These are phyloP conservation scores for Strigamia crassipes DNA, from an alignment of 2,888 invertebrate genomes.

Conservation along the genomic window DNA sequence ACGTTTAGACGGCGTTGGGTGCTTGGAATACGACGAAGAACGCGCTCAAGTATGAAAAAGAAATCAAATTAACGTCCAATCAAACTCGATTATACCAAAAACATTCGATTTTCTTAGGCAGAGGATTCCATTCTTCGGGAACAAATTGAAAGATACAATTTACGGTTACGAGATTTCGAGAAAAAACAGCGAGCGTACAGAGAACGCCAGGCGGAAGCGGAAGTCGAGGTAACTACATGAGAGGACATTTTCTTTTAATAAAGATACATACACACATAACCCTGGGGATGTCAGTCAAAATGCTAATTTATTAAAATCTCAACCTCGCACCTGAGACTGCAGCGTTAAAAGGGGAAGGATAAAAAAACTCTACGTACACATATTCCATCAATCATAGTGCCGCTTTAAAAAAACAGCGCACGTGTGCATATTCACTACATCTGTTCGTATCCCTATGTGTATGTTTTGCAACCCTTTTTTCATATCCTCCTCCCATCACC, in stretches of 20 bases:
- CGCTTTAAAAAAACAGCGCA: background rate
- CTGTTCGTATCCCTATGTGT: slow-evolving; percentile 17
- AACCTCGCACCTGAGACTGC: background rate
- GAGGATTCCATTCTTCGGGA: slow-evolving; percentile 59
- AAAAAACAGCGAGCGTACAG: slow-evolving; percentile 81
- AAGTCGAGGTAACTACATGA: slow-evolving; percentile 63
- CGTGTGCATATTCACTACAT: slow-evolving; percentile 14
- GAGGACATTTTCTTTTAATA: background rate
- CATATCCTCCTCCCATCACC: background rate
- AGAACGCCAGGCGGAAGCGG: slow-evolving; percentile 65
- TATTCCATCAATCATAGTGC: background rate
- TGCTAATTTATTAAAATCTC: slow-evolving; percentile 1
- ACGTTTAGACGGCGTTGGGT: slow-evolving; percentile 89
- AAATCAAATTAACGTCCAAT: background rate
- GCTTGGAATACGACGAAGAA: slow-evolving; percentile 90
- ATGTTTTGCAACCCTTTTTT: background rate
- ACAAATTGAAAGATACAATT: slow-evolving; percentile 82
- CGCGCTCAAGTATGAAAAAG: slow-evolving; percentile 70
- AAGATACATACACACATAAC: background rate
- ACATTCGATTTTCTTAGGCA: slow-evolving; percentile 54
- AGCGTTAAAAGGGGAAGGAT: background rate
- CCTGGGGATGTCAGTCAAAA: background rate
- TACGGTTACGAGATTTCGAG: slow-evolving; percentile 82
- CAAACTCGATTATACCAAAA: background rate
- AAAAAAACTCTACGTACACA: background rate